Evolutionary conservation across 2,888 invertebrate genomes (phyloP).

Genomic region (Alitta virens): DNA sequence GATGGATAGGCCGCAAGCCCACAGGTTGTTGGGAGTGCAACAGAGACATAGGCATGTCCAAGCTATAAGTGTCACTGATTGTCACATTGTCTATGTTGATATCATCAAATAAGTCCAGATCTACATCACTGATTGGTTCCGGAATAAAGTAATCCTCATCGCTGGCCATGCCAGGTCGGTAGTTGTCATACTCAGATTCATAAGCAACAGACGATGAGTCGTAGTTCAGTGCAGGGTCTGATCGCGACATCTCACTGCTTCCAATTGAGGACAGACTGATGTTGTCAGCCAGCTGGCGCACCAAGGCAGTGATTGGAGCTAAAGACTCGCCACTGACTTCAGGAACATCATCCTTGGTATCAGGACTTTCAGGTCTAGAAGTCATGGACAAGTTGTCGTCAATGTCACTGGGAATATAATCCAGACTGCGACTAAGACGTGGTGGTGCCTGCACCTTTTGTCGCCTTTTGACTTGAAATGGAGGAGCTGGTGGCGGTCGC

Average conservation of each 20-base stretch:
- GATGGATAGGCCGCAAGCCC: too few species aligned
- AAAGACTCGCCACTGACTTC: slow-evolving; percentile 6
- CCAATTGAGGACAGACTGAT: slow-evolving; percentile 52
- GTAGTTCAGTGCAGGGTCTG: slow-evolving; percentile 50
- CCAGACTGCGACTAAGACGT: slow-evolving; percentile 49
- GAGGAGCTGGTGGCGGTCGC: slow-evolving; percentile 13
- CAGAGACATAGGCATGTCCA: slow-evolving; percentile 41
- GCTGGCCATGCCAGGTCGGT: slow-evolving; percentile 60
- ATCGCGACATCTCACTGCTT: slow-evolving; percentile 53
- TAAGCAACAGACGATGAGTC: slow-evolving; percentile 64
- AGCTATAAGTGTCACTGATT: slow-evolving; percentile 51
- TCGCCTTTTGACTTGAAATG: slow-evolving; percentile 47
- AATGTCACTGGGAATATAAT: slow-evolving; percentile 52
- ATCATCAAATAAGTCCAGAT: slow-evolving; percentile 54
- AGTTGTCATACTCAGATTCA: slow-evolving; percentile 73
- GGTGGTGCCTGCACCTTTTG: slow-evolving; percentile 41
- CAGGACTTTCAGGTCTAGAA: slow-evolving; percentile 11
- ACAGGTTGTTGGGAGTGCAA: neutral
- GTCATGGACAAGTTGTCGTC: slow-evolving; percentile 37
- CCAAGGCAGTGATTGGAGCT: slow-evolving; percentile 10
- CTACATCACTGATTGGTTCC: slow-evolving; percentile 55
- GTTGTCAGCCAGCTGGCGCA: slow-evolving; percentile 36
- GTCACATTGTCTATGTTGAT: slow-evolving; percentile 52
- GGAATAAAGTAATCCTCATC: slow-evolving; percentile 57
- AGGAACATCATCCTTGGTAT: neutral